Evolutionary conservation across 2,797 vertebrate genomes (phyloP).

Genomic region (Chiropotes sagulatus): DNA sequence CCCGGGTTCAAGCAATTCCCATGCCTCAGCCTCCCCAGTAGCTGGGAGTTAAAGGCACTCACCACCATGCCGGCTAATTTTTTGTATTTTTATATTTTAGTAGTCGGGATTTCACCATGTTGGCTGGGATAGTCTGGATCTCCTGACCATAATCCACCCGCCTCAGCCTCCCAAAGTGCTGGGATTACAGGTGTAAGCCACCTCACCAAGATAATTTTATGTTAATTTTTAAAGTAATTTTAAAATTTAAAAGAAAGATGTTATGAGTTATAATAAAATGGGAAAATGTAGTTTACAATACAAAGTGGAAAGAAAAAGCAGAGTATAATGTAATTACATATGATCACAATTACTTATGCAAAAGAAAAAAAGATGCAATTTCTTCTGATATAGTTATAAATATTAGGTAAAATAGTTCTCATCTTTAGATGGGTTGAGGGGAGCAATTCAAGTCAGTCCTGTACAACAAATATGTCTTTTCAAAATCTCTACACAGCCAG

Average conservation of each 20-base stretch:
- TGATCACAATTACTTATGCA: not conserved
- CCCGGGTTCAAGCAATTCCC: no score
- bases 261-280: slow-evolving; percentile 3
- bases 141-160: no score
- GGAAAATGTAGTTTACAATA: not conserved
- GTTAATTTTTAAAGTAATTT: not conserved
- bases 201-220: not conserved
- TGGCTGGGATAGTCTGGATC: no score
- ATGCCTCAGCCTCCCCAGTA: no score
- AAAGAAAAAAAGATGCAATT: slow-evolving; percentile 30
- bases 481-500: not conserved
- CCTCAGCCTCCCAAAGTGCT: no score
- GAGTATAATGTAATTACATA: not conserved
- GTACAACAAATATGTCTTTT: not conserved
- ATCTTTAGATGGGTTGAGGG: not conserved
- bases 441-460: not conserved
- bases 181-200: no score
- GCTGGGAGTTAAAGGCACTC: no score
- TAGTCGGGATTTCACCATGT: no score
- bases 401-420: not conserved
- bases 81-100: no score
- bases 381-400: not conserved
- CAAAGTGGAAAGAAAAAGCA: slow-evolving; percentile 10
- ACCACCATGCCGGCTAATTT: no score
- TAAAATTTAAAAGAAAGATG: not conserved